These are phyloP conservation scores for Psephotus haematonotus DNA, from an alignment of 2,113 vertebrate species.

Conservation along the genomic window DNA sequence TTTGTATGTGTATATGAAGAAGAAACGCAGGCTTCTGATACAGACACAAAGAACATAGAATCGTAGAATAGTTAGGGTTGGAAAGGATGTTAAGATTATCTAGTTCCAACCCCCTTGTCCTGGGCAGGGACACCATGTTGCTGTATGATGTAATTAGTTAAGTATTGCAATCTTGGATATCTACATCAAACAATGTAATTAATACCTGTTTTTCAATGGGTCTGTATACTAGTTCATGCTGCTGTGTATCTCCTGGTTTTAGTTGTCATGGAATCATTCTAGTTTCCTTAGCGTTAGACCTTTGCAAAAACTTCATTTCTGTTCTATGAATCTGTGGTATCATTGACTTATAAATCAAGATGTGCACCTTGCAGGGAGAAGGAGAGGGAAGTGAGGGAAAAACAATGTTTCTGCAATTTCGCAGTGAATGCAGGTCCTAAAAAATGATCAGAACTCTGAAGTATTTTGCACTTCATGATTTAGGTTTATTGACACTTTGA, in stretches of 20 bases:
- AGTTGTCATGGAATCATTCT: background rate
- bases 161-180: background rate
- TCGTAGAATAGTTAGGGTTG: background rate
- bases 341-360: background rate
- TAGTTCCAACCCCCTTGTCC: background rate
- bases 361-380: background rate
- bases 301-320: background rate
- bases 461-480: conserved; percentile 61
- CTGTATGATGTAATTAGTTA: background rate
- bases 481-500: conserved; percentile 63
- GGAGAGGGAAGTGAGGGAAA: background rate
- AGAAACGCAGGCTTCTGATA: background rate
- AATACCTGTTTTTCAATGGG: background rate
- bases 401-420: conserved; percentile 24
- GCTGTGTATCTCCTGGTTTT: background rate
- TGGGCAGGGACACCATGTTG: background rate
- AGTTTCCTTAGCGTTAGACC: background rate
- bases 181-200: rapidly evolving
- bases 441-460: conserved; percentile 27
- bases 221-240: background rate
- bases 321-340: background rate
- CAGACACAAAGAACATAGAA: rapidly evolving
- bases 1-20: background rate
- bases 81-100: background rate
- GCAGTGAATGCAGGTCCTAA: background rate